phyloP scores from a whole-genome alignment of 2,888 invertebrate genomes.

The Eumerus sabulonum region DNA sequence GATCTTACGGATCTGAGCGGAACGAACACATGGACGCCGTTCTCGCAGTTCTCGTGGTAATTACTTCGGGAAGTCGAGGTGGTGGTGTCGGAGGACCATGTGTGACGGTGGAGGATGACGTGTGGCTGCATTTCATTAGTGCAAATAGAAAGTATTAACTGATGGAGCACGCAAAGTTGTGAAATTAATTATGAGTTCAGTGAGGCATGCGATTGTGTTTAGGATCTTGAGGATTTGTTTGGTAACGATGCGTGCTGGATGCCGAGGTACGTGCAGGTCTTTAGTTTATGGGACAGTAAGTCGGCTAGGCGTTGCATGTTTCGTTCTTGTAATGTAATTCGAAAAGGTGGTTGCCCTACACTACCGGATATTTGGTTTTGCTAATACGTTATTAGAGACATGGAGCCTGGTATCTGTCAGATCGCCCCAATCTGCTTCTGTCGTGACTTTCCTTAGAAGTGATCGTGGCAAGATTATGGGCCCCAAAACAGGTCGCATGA shows the following conservation, averaged over 20 bases:
- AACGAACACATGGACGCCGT: constrained; percentile 21
- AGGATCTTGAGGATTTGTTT: constrained; percentile 7
- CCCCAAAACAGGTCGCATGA: too few relatives aligned
- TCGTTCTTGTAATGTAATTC: too few relatives aligned
- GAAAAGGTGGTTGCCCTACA: too few relatives aligned
- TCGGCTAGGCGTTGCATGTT: too few relatives aligned
- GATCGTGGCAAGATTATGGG: too few relatives aligned
- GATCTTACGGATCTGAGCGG: not conserved
- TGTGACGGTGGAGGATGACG: constrained; percentile 13
- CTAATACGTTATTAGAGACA: too few relatives aligned
- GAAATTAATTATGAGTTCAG: constrained; percentile 17
- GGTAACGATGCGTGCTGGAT: not conserved
- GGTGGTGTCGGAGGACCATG: constrained; percentile 6
- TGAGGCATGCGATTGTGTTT: constrained; percentile 16
- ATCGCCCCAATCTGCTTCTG: too few relatives aligned
- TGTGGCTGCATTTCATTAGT: constrained; percentile 27
- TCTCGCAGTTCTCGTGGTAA: constrained; percentile 40
- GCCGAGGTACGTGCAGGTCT: too few relatives aligned
- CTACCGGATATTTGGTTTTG: too few relatives aligned
- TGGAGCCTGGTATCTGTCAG: too few relatives aligned
- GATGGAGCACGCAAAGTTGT: constrained; percentile 30
- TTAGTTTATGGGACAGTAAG: too few relatives aligned
- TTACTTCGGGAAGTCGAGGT: constrained; percentile 27
- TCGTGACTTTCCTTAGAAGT: too few relatives aligned
- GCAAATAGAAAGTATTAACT: constrained; percentile 11